Evolutionary conservation across 2,888 invertebrate species (phyloP).

Genomic region (Hybos culiciformis): DNA sequence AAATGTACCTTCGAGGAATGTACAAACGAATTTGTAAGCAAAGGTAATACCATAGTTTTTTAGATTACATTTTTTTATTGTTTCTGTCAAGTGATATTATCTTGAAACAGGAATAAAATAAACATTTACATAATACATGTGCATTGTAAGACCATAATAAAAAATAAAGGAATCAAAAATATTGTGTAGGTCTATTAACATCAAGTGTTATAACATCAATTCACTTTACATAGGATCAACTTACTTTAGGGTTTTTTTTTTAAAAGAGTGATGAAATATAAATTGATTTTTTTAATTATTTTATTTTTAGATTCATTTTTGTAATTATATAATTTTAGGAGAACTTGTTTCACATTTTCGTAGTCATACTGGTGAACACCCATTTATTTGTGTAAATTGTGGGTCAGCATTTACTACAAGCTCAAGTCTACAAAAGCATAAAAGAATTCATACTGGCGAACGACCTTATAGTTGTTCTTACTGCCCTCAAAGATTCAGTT

Average conservation of each 20-base stretch:
- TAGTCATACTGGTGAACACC: slow-evolving; percentile 47
- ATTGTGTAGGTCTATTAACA: neutral
- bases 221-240: too few species aligned
- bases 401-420: slow-evolving; percentile 44
- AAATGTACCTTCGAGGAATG: slow-evolving; percentile 37
- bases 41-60: too few species aligned
- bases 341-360: slow-evolving; percentile 43
- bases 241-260: too few species aligned
- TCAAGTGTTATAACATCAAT: too few species aligned
- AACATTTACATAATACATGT: too few species aligned
- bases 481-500: slow-evolving; percentile 43
- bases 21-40: slow-evolving; percentile 36
- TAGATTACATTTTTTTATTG: too few species aligned
- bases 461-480: slow-evolving; percentile 44
- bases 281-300: neutral
- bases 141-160: neutral
- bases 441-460: slow-evolving; percentile 45
- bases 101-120: too few species aligned
- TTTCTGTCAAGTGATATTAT: too few species aligned
- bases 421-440: slow-evolving; percentile 43
- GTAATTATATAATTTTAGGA: too few species aligned
- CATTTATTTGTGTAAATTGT: slow-evolving; percentile 44
- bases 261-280: too few species aligned
- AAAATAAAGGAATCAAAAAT: neutral
- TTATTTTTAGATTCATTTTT: slow-evolving; percentile 24